Conservation (phyloP, 2,888 invertebrate genomes). For the Desoria tigrina region DNA sequence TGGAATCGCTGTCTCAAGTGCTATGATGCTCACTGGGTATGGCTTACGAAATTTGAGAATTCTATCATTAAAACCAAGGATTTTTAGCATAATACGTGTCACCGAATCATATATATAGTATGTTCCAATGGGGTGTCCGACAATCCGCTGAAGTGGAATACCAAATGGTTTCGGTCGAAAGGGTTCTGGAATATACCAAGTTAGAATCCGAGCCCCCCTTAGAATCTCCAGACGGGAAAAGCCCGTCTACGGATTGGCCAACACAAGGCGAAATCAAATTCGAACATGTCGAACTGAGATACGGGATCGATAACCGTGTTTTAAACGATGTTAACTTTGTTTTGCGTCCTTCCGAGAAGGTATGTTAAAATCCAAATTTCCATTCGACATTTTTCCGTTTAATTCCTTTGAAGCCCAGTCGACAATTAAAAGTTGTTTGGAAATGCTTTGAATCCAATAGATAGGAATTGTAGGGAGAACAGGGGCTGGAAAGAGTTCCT, state of each 20-base stretch:
- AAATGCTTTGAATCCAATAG: slow-evolving; percentile 54
- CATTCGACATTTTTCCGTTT: background rate
- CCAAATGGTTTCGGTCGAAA: slow-evolving; percentile 65
- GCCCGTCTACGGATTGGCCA: slow-evolving; percentile 58
- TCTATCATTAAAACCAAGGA: slow-evolving; percentile 66
- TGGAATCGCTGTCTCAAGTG: too few relatives aligned
- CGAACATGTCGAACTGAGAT: slow-evolving; percentile 55
- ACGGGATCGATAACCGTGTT: slow-evolving; percentile 55
- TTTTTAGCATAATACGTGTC: slow-evolving; percentile 40
- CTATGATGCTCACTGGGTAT: too few relatives aligned
- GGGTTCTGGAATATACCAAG: slow-evolving; percentile 47
- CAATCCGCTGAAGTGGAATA: slow-evolving; percentile 72
- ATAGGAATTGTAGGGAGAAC: slow-evolving; percentile 63
- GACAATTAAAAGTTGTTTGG: too few relatives aligned
- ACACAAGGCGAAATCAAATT: slow-evolving; percentile 54
- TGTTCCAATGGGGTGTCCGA: slow-evolving; percentile 73
- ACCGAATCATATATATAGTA: slow-evolving; percentile 67
- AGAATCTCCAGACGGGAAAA: slow-evolving; percentile 59
- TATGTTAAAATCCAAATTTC: slow-evolving; percentile 46
- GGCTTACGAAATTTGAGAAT: slow-evolving; percentile 44
- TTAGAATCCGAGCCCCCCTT: slow-evolving; percentile 67
- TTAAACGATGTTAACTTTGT: slow-evolving; percentile 57
- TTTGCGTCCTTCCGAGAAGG: slow-evolving; percentile 59
- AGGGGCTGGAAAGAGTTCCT: slow-evolving; percentile 81
- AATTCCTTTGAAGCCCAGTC: slow-evolving; percentile 53